Conservation (phyloP, 2,888 invertebrate species). For the Leptinotarsa haldemani region DNA sequence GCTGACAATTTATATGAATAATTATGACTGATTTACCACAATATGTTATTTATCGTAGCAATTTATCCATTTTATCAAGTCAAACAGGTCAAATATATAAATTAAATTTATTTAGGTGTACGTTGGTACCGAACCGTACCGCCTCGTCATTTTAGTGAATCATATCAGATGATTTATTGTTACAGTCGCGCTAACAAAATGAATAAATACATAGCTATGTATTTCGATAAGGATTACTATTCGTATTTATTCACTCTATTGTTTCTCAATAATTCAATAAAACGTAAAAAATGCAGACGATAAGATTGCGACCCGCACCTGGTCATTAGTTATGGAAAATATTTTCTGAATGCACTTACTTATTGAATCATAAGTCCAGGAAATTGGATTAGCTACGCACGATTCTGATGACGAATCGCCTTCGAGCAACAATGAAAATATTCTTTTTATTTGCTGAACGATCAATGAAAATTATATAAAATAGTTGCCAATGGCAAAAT, state of each 20-base stretch:
- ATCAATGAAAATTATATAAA: no score
- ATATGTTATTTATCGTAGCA: neutral
- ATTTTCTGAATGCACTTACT: conserved; percentile 1
- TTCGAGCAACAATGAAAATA: neutral
- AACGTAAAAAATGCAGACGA: conserved; percentile 7
- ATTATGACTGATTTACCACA: neutral
- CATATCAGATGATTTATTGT: conserved; percentile 11
- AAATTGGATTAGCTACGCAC: conserved; percentile 3
- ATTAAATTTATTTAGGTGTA: conserved; percentile 6
- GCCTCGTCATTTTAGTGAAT: neutral
- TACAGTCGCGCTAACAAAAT: neutral
- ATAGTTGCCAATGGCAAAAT: no score
- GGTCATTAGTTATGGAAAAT: conserved; percentile 10
- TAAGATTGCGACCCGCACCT: conserved; percentile 5
- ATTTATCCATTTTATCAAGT: neutral
- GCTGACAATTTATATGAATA: neutral
- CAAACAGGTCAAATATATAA: conserved; percentile 7
- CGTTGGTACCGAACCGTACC: neutral
- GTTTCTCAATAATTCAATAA: conserved; percentile 9
- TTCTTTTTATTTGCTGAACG: neutral
- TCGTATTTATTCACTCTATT: conserved; percentile 1
- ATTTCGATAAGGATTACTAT: neutral
- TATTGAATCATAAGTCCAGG: neutral
- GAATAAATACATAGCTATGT: conserved; percentile 12
- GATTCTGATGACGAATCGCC: conserved; percentile 8